phyloP scores from a whole-genome alignment of 2,797 vertebrate species.

The Lagodon rhomboides region DNA sequence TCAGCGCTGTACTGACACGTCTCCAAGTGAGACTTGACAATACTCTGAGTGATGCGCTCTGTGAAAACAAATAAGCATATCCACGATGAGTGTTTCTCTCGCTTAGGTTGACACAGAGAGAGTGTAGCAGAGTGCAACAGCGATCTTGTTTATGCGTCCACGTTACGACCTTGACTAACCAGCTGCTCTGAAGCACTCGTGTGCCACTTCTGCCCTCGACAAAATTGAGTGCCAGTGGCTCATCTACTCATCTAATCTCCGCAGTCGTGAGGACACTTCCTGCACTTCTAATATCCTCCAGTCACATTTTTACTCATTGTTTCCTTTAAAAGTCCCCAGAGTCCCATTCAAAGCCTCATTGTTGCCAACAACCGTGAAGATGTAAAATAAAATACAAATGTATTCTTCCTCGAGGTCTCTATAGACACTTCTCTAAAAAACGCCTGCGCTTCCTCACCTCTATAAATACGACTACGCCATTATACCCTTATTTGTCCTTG shows the following conservation, averaged over 20 bases:
- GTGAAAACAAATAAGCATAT: slow-evolving; percentile 43
- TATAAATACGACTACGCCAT: slow-evolving; percentile 19
- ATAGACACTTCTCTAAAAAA: slow-evolving; percentile 7
- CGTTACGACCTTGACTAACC: slow-evolving; percentile 29
- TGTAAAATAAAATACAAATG: slow-evolving; percentile 36
- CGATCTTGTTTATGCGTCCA: slow-evolving; percentile 21
- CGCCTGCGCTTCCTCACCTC: neutral
- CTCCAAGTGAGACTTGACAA: slow-evolving; percentile 93
- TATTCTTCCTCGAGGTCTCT: slow-evolving; percentile 35
- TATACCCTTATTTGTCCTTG: slow-evolving; percentile 2
- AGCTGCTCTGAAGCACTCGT: slow-evolving; percentile 1
- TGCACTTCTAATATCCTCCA: slow-evolving; percentile 18
- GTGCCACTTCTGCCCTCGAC: neutral
- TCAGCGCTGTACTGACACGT: slow-evolving; percentile 93
- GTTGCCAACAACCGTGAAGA: slow-evolving; percentile 38
- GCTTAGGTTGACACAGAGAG: neutral
- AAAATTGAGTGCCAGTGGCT: slow-evolving; percentile 4
- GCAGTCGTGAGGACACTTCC: neutral
- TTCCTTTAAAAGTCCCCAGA: slow-evolving; percentile 43
- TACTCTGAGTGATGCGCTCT: slow-evolving; percentile 92
- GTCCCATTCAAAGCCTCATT: slow-evolving; percentile 17
- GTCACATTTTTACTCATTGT: slow-evolving; percentile 38
- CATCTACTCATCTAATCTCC: slow-evolving; percentile 14
- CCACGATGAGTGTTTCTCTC: slow-evolving; percentile 17
- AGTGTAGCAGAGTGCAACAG: slow-evolving; percentile 1